These are phyloP conservation scores for Botia almorhae DNA, from an alignment of 2,797 vertebrate species.

Conservation along the genomic window DNA sequence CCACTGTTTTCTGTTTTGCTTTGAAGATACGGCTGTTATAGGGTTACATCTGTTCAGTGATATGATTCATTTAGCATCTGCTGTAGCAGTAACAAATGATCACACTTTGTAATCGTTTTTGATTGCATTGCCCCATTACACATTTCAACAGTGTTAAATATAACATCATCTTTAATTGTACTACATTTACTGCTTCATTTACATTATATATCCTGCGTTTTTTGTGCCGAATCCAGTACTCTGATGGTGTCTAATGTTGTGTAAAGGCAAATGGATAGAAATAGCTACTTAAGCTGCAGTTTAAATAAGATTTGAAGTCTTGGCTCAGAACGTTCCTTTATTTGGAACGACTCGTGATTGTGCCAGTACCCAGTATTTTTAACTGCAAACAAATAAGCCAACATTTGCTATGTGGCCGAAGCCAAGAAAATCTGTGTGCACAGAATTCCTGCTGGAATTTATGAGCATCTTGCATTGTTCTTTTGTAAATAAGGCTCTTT, in stretches of 20 bases:
- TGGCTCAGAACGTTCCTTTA: background rate
- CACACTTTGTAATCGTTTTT: background rate
- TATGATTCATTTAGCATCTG: background rate
- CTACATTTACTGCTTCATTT: background rate
- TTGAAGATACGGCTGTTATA: background rate
- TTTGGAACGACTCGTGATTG: constrained; percentile 1
- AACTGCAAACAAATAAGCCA: background rate
- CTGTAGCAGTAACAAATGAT: background rate
- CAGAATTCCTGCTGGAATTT: background rate
- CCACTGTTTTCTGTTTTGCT: background rate
- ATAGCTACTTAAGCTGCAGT: background rate
- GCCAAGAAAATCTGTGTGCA: background rate
- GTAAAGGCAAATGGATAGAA: background rate
- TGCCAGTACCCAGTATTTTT: constrained; percentile 2
- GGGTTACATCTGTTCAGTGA: background rate
- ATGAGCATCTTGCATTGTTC: background rate
- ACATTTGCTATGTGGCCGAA: background rate
- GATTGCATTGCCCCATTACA: background rate
- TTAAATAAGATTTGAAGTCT: background rate
- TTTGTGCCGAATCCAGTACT: background rate
- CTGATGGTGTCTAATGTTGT: background rate
- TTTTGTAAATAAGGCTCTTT: background rate
- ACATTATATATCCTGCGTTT: constrained; percentile 4
- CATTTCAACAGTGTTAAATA: background rate
- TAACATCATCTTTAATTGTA: background rate